A percentile compares a stretch with the other conserved stretches of the same genome.
phyloP scores from a whole-genome alignment of 2,113 vertebrate genomes.

The Marmota flaviventris region DNA sequence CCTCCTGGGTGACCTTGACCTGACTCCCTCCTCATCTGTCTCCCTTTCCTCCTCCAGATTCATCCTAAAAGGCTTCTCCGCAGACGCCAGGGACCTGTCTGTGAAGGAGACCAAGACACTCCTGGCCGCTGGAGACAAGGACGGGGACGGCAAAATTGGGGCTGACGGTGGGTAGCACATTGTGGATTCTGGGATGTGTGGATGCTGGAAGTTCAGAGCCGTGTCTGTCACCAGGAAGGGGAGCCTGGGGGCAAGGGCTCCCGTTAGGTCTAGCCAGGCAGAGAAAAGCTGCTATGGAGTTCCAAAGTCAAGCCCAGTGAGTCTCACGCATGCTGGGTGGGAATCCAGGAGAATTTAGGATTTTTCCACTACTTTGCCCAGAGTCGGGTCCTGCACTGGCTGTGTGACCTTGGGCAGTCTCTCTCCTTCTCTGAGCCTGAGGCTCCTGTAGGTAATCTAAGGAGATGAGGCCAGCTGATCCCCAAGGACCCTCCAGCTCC shows the following conservation, averaged over 20 bases:
- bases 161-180: slow-evolving; percentile 91
- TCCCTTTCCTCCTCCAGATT: slow-evolving; percentile 85
- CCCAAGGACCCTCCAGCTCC: slow-evolving; percentile 8
- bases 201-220: not conserved
- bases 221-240: not conserved
- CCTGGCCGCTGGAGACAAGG: slow-evolving; percentile 96
- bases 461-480: not conserved
- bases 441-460: slow-evolving; percentile 48
- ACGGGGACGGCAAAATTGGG: slow-evolving; percentile 97
- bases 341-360: not conserved
- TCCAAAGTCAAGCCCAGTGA: not conserved
- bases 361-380: not conserved
- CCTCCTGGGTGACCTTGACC: slow-evolving; percentile 21
- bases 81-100: slow-evolving; percentile 93
- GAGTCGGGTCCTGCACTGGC: not conserved
- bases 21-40: not conserved
- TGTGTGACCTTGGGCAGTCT: slow-evolving; percentile 60
- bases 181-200: not conserved
- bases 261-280: not conserved
- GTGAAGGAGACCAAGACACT: slow-evolving; percentile 95
- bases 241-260: not conserved
- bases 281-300: not conserved
- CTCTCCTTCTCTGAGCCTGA: not conserved
- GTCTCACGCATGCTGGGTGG: not conserved
- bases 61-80: slow-evolving; percentile 93